Evolutionary conservation across 2,888 invertebrate species (phyloP).

Genomic region (Cistogaster globosa): DNA sequence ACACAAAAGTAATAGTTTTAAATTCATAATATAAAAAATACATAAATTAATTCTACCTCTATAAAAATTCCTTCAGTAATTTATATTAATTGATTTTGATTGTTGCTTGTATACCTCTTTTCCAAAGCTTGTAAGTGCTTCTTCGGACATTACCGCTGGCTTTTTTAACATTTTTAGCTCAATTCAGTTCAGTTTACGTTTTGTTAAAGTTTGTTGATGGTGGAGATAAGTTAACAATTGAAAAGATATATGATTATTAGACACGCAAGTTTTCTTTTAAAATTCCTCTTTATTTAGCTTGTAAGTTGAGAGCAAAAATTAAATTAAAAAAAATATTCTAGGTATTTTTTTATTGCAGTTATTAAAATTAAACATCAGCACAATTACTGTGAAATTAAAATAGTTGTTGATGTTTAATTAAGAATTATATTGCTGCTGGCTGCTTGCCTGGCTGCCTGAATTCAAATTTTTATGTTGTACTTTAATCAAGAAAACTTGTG

Average conservation of each 20-base stretch:
- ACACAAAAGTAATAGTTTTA: too few relatives aligned
- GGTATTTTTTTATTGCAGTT: slow-evolving; percentile 47
- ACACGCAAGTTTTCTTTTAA: slow-evolving; percentile 51
- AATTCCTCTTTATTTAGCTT: slow-evolving; percentile 7
- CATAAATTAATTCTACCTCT: slow-evolving; percentile 59
- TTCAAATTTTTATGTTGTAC: slow-evolving; percentile 65
- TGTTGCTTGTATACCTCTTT: slow-evolving; percentile 45
- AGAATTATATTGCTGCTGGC: slow-evolving; percentile 11
- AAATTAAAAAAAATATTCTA: slow-evolving; percentile 13
- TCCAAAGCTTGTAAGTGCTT: not conserved
- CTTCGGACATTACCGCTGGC: slow-evolving; percentile 20
- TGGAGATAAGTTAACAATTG: slow-evolving; percentile 36
- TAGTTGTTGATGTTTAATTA: slow-evolving; percentile 53
- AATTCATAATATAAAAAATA: not conserved
- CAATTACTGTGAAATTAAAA: slow-evolving; percentile 35
- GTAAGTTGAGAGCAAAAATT: slow-evolving; percentile 11
- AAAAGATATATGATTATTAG: slow-evolving; percentile 67
- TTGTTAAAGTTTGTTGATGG: slow-evolving; percentile 24
- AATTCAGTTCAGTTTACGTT: slow-evolving; percentile 37
- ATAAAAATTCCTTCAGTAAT: slow-evolving; percentile 53
- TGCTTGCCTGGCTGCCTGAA: slow-evolving; percentile 9
- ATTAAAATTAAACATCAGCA: slow-evolving; percentile 47
- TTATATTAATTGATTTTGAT: slow-evolving; percentile 63
- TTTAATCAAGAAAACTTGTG: slow-evolving; percentile 68
- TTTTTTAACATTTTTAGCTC: slow-evolving; percentile 33